Conservation (phyloP, 2,797 vertebrate genomes). For the Acanthornis magna region DNA sequence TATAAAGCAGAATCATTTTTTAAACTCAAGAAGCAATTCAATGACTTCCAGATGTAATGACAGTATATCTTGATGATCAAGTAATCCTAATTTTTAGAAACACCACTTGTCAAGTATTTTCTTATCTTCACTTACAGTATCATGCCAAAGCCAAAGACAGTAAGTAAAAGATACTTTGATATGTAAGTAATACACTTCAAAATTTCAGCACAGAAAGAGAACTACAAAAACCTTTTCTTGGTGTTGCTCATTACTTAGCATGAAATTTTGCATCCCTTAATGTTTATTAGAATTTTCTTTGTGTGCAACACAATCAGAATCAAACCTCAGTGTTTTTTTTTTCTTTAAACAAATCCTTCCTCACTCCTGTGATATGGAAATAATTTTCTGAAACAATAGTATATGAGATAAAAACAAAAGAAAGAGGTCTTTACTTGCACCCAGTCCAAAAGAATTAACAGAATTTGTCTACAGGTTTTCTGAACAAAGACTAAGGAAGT, state of each 20-base stretch:
- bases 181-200: background rate
- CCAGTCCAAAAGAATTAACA: background rate
- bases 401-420: background rate
- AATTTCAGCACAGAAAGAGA: background rate
- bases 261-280: background rate
- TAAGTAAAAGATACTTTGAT: background rate
- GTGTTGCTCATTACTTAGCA: background rate
- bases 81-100: slow-evolving; percentile 19
- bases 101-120: background rate
- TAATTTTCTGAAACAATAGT: background rate
- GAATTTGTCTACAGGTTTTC: background rate
- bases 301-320: background rate
- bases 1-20: background rate
- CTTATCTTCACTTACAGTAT: slow-evolving; percentile 8
- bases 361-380: background rate
- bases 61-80: background rate
- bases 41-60: background rate
- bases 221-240: background rate
- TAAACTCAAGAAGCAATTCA: slow-evolving; percentile 28
- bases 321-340: background rate
- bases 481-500: background rate
- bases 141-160: background rate
- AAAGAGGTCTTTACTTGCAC: background rate
- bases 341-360: background rate
- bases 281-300: background rate